Percentiles rank a stretch among this genome's conserved stretches.
Conservation (phyloP, 1,140 invertebrate species). For the Neodiprion fabricii region DNA sequence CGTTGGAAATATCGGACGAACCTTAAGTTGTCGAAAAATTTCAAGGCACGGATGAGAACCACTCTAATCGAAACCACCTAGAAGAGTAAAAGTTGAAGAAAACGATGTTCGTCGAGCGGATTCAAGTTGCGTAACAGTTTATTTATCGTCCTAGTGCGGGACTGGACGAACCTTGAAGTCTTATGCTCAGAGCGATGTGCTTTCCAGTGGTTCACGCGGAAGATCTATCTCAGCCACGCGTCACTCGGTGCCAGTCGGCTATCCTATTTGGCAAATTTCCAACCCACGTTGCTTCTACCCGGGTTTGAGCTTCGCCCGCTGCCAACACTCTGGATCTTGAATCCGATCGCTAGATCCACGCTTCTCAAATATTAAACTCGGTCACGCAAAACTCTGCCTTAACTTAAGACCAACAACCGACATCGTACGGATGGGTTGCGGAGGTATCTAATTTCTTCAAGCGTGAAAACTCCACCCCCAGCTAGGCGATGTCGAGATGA, state of each 20-base stretch:
- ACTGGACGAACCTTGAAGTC: not conserved
- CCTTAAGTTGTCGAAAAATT: too few species aligned
- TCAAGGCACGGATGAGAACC: too few species aligned
- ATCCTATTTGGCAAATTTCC: conserved; percentile 5
- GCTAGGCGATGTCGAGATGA: too few species aligned
- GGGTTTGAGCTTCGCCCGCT: not conserved
- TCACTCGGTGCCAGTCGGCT: not conserved
- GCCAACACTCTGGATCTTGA: not conserved
- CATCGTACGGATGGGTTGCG: too few species aligned
- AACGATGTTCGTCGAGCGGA: too few species aligned
- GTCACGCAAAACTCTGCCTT: not conserved
- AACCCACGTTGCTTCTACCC: not conserved
- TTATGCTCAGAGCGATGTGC: not conserved
- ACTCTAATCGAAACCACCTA: too few species aligned
- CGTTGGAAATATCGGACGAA: conserved; percentile 16
- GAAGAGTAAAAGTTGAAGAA: too few species aligned
- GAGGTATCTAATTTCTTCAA: too few species aligned
- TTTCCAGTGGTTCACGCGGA: not conserved
- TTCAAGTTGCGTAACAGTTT: not conserved
- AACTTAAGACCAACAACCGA: too few species aligned
- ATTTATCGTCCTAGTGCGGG: not conserved
- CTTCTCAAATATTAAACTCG: not conserved
- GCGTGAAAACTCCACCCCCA: too few species aligned
- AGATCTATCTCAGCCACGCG: conserved; percentile 6
- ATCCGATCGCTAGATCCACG: not conserved